Conservation (phyloP, 2,888 invertebrate species). For the Spicauda simplicius region DNA sequence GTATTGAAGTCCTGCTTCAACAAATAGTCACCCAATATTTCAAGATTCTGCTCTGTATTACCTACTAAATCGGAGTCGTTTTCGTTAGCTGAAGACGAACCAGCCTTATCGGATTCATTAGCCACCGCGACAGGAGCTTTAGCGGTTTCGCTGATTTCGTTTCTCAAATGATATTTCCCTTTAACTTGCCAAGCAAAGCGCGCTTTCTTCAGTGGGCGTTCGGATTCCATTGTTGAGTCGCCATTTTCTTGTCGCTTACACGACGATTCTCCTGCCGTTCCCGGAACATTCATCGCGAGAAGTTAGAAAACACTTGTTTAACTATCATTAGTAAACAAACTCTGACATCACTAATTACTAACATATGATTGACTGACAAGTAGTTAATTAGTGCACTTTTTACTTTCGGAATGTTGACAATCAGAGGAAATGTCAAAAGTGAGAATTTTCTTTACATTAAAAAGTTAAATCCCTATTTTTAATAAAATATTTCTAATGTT, state of each 20-base stretch:
- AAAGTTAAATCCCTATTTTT: not conserved
- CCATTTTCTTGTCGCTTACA: conserved; percentile 81
- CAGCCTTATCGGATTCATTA: conserved; percentile 48
- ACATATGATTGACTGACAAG: conserved; percentile 80
- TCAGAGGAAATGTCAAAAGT: conserved; percentile 36
- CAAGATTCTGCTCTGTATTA: conserved; percentile 67
- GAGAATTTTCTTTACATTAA: not conserved
- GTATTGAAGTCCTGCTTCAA: conserved; percentile 68
- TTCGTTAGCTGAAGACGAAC: conserved; percentile 52
- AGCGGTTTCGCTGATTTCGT: conserved; percentile 56
- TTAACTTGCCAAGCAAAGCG: conserved; percentile 88
- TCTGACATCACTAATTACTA: conserved; percentile 79
- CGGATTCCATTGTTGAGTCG: conserved; percentile 76
- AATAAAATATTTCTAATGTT: not conserved
- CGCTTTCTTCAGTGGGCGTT: conserved; percentile 87
- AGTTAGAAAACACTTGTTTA: conserved; percentile 48
- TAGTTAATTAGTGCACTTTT: conserved; percentile 58
- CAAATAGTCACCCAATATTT: conserved; percentile 70
- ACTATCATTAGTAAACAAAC: conserved; percentile 79
- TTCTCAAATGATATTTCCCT: conserved; percentile 86
- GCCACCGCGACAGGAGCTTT: conserved; percentile 43
- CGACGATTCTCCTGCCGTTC: conserved; percentile 74
- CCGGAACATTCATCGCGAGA: conserved; percentile 64
- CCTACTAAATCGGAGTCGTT: conserved; percentile 52
- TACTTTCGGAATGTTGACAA: conserved; percentile 37